Percentiles rank a stretch among this genome's conserved stretches.
Evolutionary conservation across 2,888 invertebrate species (phyloP).

Genomic region (Proisotoma minuta): DNA sequence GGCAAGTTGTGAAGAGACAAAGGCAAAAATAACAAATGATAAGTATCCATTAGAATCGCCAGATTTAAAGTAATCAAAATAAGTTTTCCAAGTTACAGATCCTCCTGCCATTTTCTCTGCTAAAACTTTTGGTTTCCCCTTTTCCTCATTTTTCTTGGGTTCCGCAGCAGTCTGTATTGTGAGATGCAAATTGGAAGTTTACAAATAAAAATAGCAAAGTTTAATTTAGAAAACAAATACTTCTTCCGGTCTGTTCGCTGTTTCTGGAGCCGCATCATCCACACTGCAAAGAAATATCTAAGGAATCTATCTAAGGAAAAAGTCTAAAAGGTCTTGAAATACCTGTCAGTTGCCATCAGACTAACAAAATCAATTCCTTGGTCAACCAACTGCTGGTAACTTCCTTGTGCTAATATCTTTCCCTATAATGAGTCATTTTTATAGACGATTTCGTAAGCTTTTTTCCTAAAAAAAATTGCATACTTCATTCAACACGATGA

Average conservation of each 20-base stretch:
- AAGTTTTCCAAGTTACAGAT: slow-evolving; percentile 50
- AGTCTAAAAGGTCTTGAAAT: too few species aligned
- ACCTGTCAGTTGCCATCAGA: slow-evolving; percentile 50
- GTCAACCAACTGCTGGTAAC: slow-evolving; percentile 57
- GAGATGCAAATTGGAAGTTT: background rate
- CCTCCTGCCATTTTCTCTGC: slow-evolving; percentile 45
- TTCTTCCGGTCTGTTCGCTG: slow-evolving; percentile 12
- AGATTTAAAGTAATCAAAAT: slow-evolving; percentile 50
- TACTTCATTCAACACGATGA: slow-evolving; percentile 35
- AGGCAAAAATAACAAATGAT: slow-evolving; percentile 26
- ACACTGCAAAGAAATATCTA: too few species aligned
- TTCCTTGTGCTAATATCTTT: slow-evolving; percentile 59
- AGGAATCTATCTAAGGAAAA: too few species aligned
- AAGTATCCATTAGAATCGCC: slow-evolving; percentile 31
- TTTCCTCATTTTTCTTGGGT: slow-evolving; percentile 16
- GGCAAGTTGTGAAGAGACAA: slow-evolving; percentile 33
- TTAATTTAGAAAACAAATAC: too few species aligned
- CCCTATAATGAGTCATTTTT: too few species aligned
- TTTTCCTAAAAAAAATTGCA: slow-evolving; percentile 1
- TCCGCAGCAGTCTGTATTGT: background rate
- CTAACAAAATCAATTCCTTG: slow-evolving; percentile 48
- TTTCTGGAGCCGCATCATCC: slow-evolving; percentile 35
- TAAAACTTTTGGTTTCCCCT: slow-evolving; percentile 32
- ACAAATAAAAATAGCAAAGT: too few species aligned
- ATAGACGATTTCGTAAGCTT: too few species aligned